These are phyloP conservation scores for Conopomorpha cramerella DNA, from an alignment of 1,140 invertebrate genomes.

Conservation along the genomic window DNA sequence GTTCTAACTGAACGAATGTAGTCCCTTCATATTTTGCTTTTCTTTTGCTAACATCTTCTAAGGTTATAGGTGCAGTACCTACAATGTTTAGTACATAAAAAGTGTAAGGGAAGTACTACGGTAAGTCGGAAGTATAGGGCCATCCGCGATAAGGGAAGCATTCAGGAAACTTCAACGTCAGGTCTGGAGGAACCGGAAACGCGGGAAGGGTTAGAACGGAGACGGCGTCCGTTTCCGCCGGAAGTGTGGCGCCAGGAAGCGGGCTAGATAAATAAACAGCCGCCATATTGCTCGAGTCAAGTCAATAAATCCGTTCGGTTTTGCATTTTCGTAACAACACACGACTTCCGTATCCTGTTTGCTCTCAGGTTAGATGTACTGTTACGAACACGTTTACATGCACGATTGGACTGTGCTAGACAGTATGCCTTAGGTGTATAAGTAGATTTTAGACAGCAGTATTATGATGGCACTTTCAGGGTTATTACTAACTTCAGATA, in stretches of 20 bases:
- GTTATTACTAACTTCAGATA: too few species aligned
- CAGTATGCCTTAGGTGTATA: too few species aligned
- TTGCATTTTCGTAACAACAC: constrained; percentile 41
- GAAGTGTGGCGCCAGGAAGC: constrained; percentile 54
- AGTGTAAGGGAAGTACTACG: constrained; percentile 8
- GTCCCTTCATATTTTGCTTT: too few species aligned
- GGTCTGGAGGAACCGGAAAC: constrained; percentile 56
- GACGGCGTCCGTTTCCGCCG: constrained; percentile 52
- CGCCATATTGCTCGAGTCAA: constrained; percentile 46
- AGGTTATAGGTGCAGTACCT: too few species aligned
- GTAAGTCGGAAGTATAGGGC: constrained; percentile 21
- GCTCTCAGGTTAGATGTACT: constrained; percentile 16
- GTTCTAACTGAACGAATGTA: too few species aligned
- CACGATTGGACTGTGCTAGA: too few species aligned
- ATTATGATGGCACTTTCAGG: too few species aligned
- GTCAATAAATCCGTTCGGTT: constrained; percentile 50
- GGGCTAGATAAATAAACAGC: constrained; percentile 48
- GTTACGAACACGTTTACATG: too few species aligned
- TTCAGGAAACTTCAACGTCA: constrained; percentile 35
- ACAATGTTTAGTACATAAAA: too few species aligned
- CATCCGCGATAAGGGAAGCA: constrained; percentile 10
- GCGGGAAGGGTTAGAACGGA: constrained; percentile 54
- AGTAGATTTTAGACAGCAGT: too few species aligned
- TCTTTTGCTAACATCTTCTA: too few species aligned
- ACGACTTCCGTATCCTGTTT: constrained; percentile 47